phyloP scores from a whole-genome alignment of 35 echinoderm and acorn worm genomes.

The Ptychodera flava region DNA sequence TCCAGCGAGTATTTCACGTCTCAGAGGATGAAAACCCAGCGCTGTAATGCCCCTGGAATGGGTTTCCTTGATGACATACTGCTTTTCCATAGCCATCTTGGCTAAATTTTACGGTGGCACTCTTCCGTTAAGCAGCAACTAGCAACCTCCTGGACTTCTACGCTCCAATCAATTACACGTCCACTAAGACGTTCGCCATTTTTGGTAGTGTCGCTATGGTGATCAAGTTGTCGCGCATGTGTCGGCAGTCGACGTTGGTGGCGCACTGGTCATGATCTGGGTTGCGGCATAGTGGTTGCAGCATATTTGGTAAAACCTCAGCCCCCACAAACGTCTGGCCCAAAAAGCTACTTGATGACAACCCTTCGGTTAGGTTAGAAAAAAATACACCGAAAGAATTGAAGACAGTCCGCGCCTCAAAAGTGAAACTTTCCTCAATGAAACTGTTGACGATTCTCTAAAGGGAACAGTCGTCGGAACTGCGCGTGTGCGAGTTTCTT shows the following conservation, averaged over 20 bases:
- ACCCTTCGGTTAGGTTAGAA: no score
- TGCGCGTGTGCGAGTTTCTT: no score
- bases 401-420: no score
- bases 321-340: no score
- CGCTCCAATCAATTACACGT: not conserved
- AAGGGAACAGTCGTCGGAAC: no score
- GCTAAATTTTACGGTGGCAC: not conserved
- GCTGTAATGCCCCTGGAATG: conserved; percentile 75
- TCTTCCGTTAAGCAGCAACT: not conserved
- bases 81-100: conserved; percentile 97
- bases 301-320: no score
- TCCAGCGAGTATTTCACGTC: conserved; percentile 86
- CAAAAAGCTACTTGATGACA: no score
- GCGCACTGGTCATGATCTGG: no score
- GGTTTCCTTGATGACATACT: conserved; percentile 80
- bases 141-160: not conserved
- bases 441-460: no score
- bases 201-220: not conserved
- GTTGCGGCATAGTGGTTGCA: no score
- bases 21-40: conserved; percentile 71
- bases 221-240: not conserved
- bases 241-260: not conserved
- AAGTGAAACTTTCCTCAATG: no score
- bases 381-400: no score
- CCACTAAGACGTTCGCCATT: not conserved